Base-by-base conservation (phyloP, 2,888 invertebrate species). In the Lasioglossum figueresi region DNA sequence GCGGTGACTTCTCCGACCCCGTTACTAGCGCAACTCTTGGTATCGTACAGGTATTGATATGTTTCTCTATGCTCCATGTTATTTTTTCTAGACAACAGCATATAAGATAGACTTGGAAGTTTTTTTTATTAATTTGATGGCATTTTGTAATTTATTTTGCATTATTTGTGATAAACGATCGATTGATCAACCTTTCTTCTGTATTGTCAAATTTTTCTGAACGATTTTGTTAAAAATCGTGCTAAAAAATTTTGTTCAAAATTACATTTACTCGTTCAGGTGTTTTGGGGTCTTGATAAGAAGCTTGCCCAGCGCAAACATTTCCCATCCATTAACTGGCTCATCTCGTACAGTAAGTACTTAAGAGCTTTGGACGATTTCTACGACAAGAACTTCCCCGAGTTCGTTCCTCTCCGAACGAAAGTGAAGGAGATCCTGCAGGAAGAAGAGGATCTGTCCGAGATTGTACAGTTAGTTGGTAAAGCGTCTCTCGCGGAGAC, bases 1-100 rank as follows among this genome's bases (percentile, higher is more conserved):
- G 99, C 95, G 99, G 99, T 96, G 99, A 99, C 96, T 99, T 99
- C 97, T 99, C 99, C 31, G 99, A 99, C 97, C 99, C 99, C 78
- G 99, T 99, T 80, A 99, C 99, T 4, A 99, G 99, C 0, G 99
- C 99, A 84, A 99, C 99, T 27, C 97, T 99, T 87, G 98, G 99
- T 96, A 99, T 99, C 95, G 99, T 99, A 86, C 99, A 99, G 95
- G 94, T 94, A 92, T 43, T 43, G 73, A 56, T 16, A 1, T 84
- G 19, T 68, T 34, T 66, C 63, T 23, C 23, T 34, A 27, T 66
- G 6, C 31, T 68, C 16, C 16, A 16, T 23, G 4, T 37, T 23
- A 68, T 12, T 68, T 68, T 68, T 66, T 66, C 66, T 66, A 52
- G 23, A 52, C 23, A 52, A 52, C 45, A 5, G 4, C 45, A 45